Conservation (phyloP, 2,888 invertebrate genomes). For the Hemicrepidius hirtus region DNA sequence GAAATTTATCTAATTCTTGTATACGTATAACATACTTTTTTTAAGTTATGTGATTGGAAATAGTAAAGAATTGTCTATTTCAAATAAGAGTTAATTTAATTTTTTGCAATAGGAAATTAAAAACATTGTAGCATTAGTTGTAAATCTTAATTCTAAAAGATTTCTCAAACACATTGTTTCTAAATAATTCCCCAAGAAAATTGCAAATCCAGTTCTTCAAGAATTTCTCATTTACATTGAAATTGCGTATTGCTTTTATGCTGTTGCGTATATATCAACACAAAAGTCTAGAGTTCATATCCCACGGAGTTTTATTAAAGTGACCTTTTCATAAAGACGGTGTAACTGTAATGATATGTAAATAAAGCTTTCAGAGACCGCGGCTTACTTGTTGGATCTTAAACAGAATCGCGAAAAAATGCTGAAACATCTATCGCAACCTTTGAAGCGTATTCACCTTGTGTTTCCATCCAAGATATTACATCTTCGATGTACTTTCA, state of each 20-base stretch:
- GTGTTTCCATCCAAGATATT: not conserved
- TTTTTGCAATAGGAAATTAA: too few species aligned
- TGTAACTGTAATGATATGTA: conserved; percentile 30
- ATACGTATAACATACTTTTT: too few species aligned
- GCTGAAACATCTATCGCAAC: not conserved
- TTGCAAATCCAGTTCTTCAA: not conserved
- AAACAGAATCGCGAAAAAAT: conserved; percentile 17
- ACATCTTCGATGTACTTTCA: too few species aligned
- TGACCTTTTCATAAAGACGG: conserved; percentile 15
- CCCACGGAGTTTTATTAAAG: conserved; percentile 13
- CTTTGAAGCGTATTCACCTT: conserved; percentile 11
- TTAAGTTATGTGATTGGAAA: too few species aligned
- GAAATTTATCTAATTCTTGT: too few species aligned
- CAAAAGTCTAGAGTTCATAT: not conserved
- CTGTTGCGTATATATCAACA: conserved; percentile 5
- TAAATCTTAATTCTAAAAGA: not conserved
- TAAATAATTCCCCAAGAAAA: not conserved
- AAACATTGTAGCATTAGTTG: too few species aligned
- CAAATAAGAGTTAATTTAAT: too few species aligned
- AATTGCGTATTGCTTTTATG: conserved; percentile 5
- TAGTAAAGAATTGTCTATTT: too few species aligned
- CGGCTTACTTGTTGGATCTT: conserved; percentile 13
- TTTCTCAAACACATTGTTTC: conserved; percentile 1
- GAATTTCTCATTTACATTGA: conserved; percentile 3
- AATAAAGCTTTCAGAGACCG: conserved; percentile 23